A percentile compares a stretch with the other conserved stretches of the same genome.
Conservation (phyloP, 2,888 invertebrate species). For the Orchestes rusci region DNA sequence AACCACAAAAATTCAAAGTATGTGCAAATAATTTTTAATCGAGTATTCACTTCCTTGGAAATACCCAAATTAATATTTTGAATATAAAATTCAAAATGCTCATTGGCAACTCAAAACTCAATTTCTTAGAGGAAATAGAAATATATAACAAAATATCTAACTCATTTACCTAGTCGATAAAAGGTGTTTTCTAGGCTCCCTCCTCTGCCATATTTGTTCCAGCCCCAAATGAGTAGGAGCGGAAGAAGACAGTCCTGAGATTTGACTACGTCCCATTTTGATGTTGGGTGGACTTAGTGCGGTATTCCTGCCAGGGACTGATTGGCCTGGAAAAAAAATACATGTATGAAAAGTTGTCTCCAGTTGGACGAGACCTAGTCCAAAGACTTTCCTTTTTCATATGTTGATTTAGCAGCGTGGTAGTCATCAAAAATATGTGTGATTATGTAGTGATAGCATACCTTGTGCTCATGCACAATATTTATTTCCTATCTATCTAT, state of each 20-base stretch:
- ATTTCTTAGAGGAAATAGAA: background rate
- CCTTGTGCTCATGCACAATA: too few relatives aligned
- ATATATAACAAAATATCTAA: too few relatives aligned
- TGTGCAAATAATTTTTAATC: too few relatives aligned
- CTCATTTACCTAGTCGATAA: conserved; percentile 38
- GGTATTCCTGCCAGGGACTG: conserved; percentile 53
- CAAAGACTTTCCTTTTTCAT: conserved; percentile 2
- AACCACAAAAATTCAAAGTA: too few relatives aligned
- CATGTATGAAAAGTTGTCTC: conserved; percentile 7
- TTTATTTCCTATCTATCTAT: too few relatives aligned
- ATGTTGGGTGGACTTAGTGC: conserved; percentile 26
- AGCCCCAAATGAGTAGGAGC: conserved; percentile 79
- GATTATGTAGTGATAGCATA: too few relatives aligned
- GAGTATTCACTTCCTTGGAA: too few relatives aligned
- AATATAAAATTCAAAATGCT: conserved; percentile 1
- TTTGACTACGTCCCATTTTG: conserved; percentile 42
- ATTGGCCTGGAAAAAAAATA: conserved; percentile 48
- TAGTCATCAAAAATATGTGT: too few relatives aligned
- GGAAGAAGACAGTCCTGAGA: conserved; percentile 60
- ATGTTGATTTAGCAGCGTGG: too few relatives aligned
- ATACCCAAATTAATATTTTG: too few relatives aligned
- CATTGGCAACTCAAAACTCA: background rate
- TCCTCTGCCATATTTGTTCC: conserved; percentile 78
- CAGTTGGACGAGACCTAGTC: background rate
- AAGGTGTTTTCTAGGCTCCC: conserved; percentile 81